These are phyloP conservation scores for Probaryconus sp. DNA, from an alignment of 1,140 invertebrate species.

Conservation along the genomic window DNA sequence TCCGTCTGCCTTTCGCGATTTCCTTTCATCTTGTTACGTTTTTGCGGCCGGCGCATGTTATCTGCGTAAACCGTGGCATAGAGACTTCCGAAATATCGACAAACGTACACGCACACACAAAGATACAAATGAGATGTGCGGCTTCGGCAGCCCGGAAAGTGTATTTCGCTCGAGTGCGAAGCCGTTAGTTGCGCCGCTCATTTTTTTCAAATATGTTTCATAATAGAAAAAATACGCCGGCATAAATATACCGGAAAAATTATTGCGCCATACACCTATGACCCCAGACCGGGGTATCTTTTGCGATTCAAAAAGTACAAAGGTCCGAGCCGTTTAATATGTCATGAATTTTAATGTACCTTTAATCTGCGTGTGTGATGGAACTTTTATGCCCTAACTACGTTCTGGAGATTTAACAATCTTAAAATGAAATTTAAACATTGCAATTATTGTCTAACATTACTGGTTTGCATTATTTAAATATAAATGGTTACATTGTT, in stretches of 20 bases:
- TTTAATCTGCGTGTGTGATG: constrained; percentile 51
- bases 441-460: too few relatives aligned
- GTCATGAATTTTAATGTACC: constrained; percentile 49
- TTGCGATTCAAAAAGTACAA: constrained; percentile 27
- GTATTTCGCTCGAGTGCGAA: constrained; percentile 34
- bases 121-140: constrained; percentile 8
- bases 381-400: constrained; percentile 45
- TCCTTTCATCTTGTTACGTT: constrained; percentile 77
- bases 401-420: constrained; percentile 38
- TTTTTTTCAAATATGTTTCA: constrained; percentile 49
- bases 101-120: constrained; percentile 12
- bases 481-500: too few relatives aligned
- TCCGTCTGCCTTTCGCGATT: constrained; percentile 67
- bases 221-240: constrained; percentile 37
- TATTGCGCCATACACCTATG: too few relatives aligned
- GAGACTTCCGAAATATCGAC: constrained; percentile 61
- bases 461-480: too few relatives aligned
- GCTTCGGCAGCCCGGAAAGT: constrained; percentile 26
- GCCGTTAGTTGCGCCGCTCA: constrained; percentile 15
- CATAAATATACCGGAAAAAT: too few relatives aligned
- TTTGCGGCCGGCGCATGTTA: constrained; percentile 64
- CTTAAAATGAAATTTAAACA: constrained; percentile 16
- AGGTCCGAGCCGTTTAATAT: too few relatives aligned
- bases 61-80: constrained; percentile 40
- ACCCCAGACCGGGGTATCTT: too few relatives aligned